Conservation (phyloP, 2,113 vertebrate species). For the Chinchilla lanigera region DNA sequence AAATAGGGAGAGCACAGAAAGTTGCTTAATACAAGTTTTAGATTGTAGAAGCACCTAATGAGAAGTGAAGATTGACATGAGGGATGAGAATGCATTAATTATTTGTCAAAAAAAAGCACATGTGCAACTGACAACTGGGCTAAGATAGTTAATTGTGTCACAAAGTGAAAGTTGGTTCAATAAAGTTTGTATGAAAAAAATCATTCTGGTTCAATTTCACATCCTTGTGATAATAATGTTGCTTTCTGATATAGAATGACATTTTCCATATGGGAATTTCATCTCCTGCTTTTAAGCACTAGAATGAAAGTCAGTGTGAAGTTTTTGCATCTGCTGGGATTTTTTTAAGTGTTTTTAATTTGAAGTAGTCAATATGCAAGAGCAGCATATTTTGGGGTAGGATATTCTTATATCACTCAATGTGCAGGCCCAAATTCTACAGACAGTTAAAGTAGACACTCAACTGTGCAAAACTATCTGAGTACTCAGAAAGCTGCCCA, state of each 20-base stretch:
- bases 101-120: neutral
- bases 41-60: fast-evolving
- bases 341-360: neutral
- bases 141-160: neutral
- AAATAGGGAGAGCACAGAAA: fast-evolving
- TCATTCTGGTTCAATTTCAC: neutral
- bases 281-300: neutral
- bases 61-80: neutral
- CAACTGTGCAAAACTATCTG: neutral
- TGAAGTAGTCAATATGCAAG: neutral
- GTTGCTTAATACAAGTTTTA: neutral
- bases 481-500: neutral
- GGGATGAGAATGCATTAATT: neutral
- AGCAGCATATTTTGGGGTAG: neutral
- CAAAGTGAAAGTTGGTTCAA: neutral
- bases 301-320: neutral
- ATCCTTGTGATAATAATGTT: neutral
- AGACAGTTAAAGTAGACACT: neutral
- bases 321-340: neutral
- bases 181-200: neutral
- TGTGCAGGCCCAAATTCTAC: neutral
- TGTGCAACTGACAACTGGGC: neutral
- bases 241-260: neutral
- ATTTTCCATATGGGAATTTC: neutral
- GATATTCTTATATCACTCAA: neutral